phyloP scores from a whole-genome alignment of 2,113 vertebrate genomes.

The Chiloscyllium plagiosum region DNA sequence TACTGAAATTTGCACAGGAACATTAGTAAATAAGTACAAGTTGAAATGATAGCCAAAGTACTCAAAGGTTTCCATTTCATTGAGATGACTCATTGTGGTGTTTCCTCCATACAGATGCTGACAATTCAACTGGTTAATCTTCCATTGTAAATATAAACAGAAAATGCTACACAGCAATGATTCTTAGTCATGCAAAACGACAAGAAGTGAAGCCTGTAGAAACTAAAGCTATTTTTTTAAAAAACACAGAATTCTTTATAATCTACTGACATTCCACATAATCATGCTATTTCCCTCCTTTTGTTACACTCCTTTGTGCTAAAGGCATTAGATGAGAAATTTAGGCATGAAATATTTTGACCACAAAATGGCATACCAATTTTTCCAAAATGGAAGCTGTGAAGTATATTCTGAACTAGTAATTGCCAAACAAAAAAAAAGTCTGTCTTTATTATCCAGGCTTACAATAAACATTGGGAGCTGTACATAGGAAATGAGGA shows the following conservation, averaged over 20 bases:
- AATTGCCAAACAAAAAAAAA: background rate
- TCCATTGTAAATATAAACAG: slow-evolving; percentile 27
- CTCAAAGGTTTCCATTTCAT: background rate
- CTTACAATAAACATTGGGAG: background rate
- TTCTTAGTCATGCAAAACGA: background rate
- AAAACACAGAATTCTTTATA: too few relatives aligned
- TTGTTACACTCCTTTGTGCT: background rate
- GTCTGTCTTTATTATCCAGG: background rate
- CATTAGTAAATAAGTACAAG: background rate
- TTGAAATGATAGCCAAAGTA: background rate
- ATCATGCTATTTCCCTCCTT: background rate
- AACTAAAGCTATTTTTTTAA: background rate
- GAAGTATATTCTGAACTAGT: background rate
- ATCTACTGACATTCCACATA: background rate
- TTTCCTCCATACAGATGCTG: background rate
- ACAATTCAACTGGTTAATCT: background rate
- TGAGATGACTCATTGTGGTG: background rate
- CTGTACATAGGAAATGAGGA: background rate
- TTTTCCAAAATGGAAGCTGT: background rate
- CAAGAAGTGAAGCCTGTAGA: background rate
- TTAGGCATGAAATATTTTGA: background rate
- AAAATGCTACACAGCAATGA: background rate
- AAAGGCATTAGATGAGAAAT: background rate
- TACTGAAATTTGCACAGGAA: background rate
- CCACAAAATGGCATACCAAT: background rate